Evolutionary conservation across 2,113 vertebrate species (phyloP).

Genomic region (Xenopus laevis): DNA sequence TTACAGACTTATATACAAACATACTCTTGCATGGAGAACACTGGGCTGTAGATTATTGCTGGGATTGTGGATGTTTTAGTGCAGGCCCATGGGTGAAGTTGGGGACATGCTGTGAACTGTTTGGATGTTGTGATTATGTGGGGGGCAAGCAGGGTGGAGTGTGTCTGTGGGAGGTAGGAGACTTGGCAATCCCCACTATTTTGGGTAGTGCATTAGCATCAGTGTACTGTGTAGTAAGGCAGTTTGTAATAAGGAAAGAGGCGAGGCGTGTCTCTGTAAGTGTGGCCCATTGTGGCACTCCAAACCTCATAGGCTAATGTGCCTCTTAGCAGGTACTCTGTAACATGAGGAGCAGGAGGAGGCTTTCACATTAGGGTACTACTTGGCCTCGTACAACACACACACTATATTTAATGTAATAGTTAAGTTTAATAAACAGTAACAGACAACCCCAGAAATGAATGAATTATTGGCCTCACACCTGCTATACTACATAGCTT

Average conservation of each 20-base stretch:
- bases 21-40: too few relatives aligned
- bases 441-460: too few relatives aligned
- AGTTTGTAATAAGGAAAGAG: slow-evolving; percentile 8
- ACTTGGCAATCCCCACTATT: slow-evolving; percentile 9
- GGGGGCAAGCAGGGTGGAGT: slow-evolving; percentile 22
- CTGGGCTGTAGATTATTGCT: not conserved
- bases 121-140: not conserved
- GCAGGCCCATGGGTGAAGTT: not conserved
- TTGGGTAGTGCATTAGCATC: slow-evolving; percentile 7
- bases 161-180: slow-evolving; percentile 15
- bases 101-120: not conserved
- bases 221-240: not conserved
- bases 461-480: too few relatives aligned
- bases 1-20: too few relatives aligned
- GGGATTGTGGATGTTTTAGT: not conserved
- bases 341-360: not conserved
- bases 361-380: not conserved
- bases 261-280: slow-evolving; percentile 23
- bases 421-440: too few relatives aligned
- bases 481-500: too few relatives aligned
- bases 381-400: not conserved
- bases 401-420: too few relatives aligned
- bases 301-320: slow-evolving; percentile 15
- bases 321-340: not conserved
- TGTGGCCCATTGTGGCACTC: slow-evolving; percentile 2